These are phyloP conservation scores for Coccyzus lansbergi DNA, from an alignment of 2,797 vertebrate genomes.

Conservation along the genomic window DNA sequence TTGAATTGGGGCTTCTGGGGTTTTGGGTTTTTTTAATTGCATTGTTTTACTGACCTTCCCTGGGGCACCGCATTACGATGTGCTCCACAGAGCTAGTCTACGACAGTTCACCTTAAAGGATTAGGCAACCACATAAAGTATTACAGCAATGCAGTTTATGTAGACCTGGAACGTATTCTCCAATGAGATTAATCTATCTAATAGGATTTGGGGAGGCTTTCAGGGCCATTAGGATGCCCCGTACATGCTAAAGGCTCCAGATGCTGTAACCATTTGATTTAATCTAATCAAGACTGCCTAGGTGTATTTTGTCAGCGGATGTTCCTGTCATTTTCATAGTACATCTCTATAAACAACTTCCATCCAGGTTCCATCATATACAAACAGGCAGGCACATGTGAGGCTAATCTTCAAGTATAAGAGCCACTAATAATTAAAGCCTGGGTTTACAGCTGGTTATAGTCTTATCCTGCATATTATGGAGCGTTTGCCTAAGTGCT, in stretches of 20 bases:
- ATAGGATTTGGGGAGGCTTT: slow-evolving; percentile 79
- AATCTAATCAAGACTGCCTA: slow-evolving; percentile 79
- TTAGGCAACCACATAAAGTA: slow-evolving; percentile 58
- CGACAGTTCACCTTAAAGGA: slow-evolving; percentile 62
- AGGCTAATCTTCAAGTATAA: slow-evolving; percentile 26
- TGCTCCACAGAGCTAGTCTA: slow-evolving; percentile 1
- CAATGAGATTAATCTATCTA: slow-evolving; percentile 78
- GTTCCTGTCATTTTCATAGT: slow-evolving; percentile 34
- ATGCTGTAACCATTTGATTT: slow-evolving; percentile 74
- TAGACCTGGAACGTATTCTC: slow-evolving; percentile 74
- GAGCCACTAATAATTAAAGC: slow-evolving; percentile 24
- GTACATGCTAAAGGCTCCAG: slow-evolving; percentile 72
- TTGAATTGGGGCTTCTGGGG: neutral
- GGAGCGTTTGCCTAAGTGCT: neutral
- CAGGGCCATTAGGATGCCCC: slow-evolving; percentile 75
- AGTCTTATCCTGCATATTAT: neutral
- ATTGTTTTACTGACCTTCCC: neutral
- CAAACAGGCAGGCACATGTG: neutral
- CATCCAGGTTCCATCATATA: neutral
- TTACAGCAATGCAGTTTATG: slow-evolving; percentile 63
- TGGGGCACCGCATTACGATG: neutral
- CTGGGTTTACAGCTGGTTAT: neutral
- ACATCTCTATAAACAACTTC: slow-evolving; percentile 40
- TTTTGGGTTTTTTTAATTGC: neutral
- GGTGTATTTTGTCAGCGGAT: slow-evolving; percentile 62